Percentiles rank a stretch among this genome's conserved stretches.
These are phyloP conservation scores for Conus canariensis DNA, from an alignment of 2,888 invertebrate genomes.

Conservation along the genomic window DNA sequence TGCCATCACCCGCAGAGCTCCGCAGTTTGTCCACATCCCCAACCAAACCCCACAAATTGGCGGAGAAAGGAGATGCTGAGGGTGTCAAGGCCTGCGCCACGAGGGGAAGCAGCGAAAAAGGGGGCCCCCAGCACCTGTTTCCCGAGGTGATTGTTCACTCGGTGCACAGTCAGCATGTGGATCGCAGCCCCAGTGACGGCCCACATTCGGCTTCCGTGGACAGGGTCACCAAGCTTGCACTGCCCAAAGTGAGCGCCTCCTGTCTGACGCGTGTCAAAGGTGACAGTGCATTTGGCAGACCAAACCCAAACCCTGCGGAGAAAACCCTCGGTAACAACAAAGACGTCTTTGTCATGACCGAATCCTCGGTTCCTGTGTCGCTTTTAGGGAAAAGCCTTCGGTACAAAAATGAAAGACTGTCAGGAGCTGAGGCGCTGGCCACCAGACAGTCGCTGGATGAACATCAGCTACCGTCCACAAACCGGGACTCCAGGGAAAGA, in stretches of 20 bases:
- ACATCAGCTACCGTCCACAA: neutral
- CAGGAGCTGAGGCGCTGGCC: neutral
- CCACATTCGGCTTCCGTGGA: neutral
- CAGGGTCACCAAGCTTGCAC: no score
- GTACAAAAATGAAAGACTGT: neutral
- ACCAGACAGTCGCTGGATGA: neutral
- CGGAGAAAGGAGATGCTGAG: neutral
- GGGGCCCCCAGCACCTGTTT: conserved; percentile 15
- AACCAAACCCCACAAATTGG: neutral
- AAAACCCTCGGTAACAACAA: no score
- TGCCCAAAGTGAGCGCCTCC: neutral
- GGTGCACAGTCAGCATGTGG: neutral
- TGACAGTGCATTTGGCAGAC: neutral
- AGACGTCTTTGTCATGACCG: neutral
- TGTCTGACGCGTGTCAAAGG: neutral
- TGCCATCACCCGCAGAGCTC: neutral
- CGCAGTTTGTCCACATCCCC: neutral
- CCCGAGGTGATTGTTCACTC: conserved; percentile 33
- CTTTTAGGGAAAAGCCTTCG: neutral
- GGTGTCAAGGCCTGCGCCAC: neutral
- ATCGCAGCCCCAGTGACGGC: neutral
- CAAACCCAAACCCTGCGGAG: neutral
- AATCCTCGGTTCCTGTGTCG: neutral
- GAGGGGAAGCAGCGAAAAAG: no score
- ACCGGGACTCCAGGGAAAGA: neutral